phyloP scores from a whole-genome alignment of 2,888 invertebrate genomes.

The Latheticus oryzae region DNA sequence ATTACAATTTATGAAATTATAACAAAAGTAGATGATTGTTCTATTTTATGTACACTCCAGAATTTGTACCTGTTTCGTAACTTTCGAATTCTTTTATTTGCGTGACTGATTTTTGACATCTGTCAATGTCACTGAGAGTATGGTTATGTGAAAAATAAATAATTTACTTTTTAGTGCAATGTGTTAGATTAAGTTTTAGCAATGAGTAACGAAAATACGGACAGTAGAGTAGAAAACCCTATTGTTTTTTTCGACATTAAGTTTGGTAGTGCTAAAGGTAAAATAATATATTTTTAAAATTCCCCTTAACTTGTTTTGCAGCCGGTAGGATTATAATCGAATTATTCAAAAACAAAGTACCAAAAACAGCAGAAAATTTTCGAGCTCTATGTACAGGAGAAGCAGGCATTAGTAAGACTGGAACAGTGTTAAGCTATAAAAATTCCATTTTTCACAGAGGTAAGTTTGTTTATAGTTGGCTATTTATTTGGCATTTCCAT shows the following conservation, averaged over 20 bases:
- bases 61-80: no score
- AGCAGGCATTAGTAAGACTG: constrained; percentile 76
- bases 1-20: no score
- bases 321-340: constrained; percentile 89
- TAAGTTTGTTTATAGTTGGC: constrained; percentile 56
- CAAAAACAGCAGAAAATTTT: constrained; percentile 92
- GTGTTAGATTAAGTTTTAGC: no score
- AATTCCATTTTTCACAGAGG: constrained; percentile 84
- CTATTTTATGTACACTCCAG: no score
- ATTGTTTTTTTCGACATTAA: constrained; percentile 77
- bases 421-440: constrained; percentile 86
- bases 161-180: no score
- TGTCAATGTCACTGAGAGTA: no score
- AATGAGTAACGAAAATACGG: constrained; percentile 22
- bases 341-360: constrained; percentile 84
- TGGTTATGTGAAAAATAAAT: no score
- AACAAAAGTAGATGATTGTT: no score
- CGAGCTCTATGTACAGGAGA: constrained; percentile 93
- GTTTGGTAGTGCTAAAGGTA: constrained; percentile 77
- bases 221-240: constrained; percentile 39
- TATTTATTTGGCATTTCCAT: constrained; percentile 35
- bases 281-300: constrained; percentile 10
- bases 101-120: no score
- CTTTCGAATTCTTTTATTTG: no score
- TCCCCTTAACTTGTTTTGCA: constrained; percentile 62